Conservation (phyloP, 35 echinoderm and acorn worm species). For the Heliocidaris erythrogramma region DNA sequence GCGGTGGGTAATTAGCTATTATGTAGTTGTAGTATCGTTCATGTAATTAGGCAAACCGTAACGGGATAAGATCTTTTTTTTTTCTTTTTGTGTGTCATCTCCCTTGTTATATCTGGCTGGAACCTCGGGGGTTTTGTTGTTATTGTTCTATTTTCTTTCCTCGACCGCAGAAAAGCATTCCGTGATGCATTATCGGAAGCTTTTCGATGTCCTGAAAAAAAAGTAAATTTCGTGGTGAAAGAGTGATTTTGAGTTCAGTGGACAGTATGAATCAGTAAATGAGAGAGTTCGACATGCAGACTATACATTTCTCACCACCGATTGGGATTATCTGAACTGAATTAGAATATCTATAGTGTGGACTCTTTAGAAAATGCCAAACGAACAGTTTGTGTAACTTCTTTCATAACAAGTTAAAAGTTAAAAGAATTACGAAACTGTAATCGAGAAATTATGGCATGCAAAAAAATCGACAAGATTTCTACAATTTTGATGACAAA, state of each 20-base stretch:
- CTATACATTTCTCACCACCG: too few relatives aligned
- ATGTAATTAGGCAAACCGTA: background rate
- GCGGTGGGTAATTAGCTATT: background rate
- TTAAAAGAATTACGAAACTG: too few relatives aligned
- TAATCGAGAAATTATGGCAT: too few relatives aligned
- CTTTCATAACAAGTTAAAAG: too few relatives aligned
- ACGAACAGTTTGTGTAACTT: too few relatives aligned
- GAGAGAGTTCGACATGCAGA: too few relatives aligned
- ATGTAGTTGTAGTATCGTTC: background rate
- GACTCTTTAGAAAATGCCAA: too few relatives aligned
- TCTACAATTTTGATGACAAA: too few relatives aligned
- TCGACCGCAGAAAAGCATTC: background rate
- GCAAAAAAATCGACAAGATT: too few relatives aligned
- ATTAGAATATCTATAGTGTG: too few relatives aligned
- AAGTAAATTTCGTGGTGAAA: background rate
- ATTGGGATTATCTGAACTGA: too few relatives aligned
- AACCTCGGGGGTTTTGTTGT: background rate
- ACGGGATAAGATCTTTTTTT: background rate
- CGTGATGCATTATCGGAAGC: background rate
- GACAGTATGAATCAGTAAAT: background rate
- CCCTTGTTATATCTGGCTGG: background rate
- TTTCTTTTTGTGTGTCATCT: too few relatives aligned
- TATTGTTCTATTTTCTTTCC: background rate
- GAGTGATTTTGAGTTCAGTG: background rate
- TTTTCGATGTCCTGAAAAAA: background rate